Evolutionary conservation across 2,113 vertebrate species (phyloP).

Genomic region (Microcebus murinus): DNA sequence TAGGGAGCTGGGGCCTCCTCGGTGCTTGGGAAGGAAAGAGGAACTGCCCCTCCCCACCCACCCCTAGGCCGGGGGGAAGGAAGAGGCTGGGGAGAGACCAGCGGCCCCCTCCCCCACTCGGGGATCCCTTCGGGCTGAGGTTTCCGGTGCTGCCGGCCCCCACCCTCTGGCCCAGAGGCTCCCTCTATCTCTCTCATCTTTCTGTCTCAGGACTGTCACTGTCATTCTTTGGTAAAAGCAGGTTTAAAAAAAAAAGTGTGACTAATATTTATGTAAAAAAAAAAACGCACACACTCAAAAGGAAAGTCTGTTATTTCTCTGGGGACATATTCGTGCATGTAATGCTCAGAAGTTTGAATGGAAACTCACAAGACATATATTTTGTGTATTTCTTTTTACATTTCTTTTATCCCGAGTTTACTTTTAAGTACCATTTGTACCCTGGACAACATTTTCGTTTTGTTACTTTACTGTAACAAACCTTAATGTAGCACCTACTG

Average conservation of each 20-base stretch:
- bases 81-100: conserved; percentile 79
- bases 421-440: not conserved
- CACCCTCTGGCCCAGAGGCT: not conserved
- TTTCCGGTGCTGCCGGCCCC: conserved; percentile 57
- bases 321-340: not conserved
- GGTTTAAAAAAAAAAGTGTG: not conserved
- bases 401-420: not conserved
- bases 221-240: not conserved
- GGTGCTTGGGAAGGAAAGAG: conserved; percentile 70
- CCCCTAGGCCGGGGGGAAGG: conserved; percentile 79
- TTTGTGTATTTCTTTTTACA: not conserved
- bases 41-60: conserved; percentile 79
- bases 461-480: not conserved
- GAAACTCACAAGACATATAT: not conserved
- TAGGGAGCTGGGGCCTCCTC: conserved; percentile 60
- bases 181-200: conserved; percentile 68
- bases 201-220: conserved; percentile 16
- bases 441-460: conserved; percentile 25
- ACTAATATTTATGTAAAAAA: conserved; percentile 24
- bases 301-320: not conserved
- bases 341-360: not conserved
- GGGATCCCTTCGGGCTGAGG: conserved; percentile 75
- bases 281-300: not conserved
- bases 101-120: conserved; percentile 65
- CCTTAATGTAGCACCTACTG: not conserved